Percentiles rank a stretch among this genome's conserved stretches.
Conservation (phyloP, 2,113 vertebrate species). For the Hirundichthys speculiger region DNA sequence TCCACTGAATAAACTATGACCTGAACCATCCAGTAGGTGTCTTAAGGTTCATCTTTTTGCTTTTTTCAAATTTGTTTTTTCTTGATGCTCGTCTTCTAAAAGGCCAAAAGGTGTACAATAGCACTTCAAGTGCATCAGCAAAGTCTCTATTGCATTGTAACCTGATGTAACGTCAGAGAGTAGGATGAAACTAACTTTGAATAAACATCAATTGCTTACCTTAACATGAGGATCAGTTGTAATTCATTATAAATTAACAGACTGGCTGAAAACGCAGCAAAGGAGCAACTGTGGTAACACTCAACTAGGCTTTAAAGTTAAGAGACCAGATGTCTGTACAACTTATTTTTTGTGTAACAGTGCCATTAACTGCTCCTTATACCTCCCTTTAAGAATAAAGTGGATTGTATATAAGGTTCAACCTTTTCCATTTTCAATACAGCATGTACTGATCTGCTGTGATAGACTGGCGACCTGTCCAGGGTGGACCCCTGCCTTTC, state of each 20-base stretch:
- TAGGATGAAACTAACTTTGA: constrained; percentile 29
- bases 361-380: too few relatives aligned
- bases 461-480: too few relatives aligned
- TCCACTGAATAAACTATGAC: constrained; percentile 61
- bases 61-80: too few relatives aligned
- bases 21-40: constrained; percentile 38
- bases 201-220: constrained; percentile 45
- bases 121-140: constrained; percentile 19
- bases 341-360: not conserved
- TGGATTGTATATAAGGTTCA: too few relatives aligned
- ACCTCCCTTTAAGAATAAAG: too few relatives aligned
- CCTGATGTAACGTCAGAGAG: constrained; percentile 29
- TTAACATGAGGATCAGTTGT: constrained; percentile 28
- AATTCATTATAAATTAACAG: constrained; percentile 26
- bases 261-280: constrained; percentile 31
- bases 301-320: constrained; percentile 2
- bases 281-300: constrained; percentile 2
- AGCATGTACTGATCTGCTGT: too few relatives aligned
- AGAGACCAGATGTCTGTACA: not conserved
- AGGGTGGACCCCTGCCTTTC: too few relatives aligned
- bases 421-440: too few relatives aligned
- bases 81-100: not conserved
- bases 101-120: not conserved
- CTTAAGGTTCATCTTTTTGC: not conserved
- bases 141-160: constrained; percentile 37